Evolutionary conservation across 2,888 invertebrate genomes (phyloP).

Genomic region (Allophyes oxyacanthae): DNA sequence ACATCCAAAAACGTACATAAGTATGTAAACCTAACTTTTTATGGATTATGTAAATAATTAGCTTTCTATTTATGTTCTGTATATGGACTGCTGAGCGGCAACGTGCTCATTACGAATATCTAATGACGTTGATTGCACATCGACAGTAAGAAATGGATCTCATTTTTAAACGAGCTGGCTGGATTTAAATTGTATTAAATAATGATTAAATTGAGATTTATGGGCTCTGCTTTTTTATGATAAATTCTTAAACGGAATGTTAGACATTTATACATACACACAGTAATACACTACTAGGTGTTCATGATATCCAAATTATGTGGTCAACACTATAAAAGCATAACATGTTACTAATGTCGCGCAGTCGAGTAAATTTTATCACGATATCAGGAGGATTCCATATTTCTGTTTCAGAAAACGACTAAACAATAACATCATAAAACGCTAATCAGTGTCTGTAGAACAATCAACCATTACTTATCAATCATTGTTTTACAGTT

Average conservation of each 20-base stretch:
- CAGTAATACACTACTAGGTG: too few relatives aligned
- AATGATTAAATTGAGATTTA: slow-evolving; percentile 34
- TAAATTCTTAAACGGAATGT: background rate
- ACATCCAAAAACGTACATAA: slow-evolving; percentile 30
- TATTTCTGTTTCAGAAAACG: background rate
- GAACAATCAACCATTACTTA: background rate
- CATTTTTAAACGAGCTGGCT: slow-evolving; percentile 18
- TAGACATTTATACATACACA: background rate
- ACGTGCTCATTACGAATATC: slow-evolving; percentile 53
- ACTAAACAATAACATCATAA: background rate
- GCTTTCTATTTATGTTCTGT: slow-evolving; percentile 59
- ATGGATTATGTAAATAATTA: slow-evolving; percentile 59
- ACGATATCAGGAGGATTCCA: too few relatives aligned
- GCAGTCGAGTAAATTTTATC: too few relatives aligned
- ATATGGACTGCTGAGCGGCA: slow-evolving; percentile 43
- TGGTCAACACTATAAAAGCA: background rate
- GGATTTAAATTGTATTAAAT: slow-evolving; percentile 21
- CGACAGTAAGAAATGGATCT: slow-evolving; percentile 31
- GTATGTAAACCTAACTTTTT: slow-evolving; percentile 42
- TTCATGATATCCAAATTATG: too few relatives aligned
- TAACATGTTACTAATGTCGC: too few relatives aligned
- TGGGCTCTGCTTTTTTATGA: slow-evolving; percentile 4
- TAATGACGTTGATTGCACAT: slow-evolving; percentile 46
- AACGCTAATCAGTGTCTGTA: background rate
- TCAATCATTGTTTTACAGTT: slow-evolving; percentile 1